Evolutionary conservation across 2,888 invertebrate species (phyloP), one percentile per base, ranked within the genome.

Genomic region (Anorthoa munda): DNA sequence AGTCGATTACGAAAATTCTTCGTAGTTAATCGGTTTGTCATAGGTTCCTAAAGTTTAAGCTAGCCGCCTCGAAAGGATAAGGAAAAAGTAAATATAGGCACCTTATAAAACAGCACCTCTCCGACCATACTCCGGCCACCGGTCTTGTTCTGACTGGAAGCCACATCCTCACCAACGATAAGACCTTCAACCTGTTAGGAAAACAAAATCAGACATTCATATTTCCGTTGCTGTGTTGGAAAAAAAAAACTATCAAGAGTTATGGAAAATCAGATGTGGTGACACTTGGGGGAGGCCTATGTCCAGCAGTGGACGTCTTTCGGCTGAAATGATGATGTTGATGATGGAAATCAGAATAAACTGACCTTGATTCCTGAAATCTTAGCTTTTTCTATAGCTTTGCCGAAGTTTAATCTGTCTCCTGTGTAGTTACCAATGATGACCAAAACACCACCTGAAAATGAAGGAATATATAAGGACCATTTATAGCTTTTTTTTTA

Each of bases 341-440:
- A 0, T 7, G 31, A 39, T 39, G 39, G 39, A 39, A 39, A 39
- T 39, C 9, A 9, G 39, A 39, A 39, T 9, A 39, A 51, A 50
- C 75, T 0, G 23, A 94, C 97, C 93, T 97, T 97, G 23, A 97
- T 94, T 0, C 97, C 97, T 72, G 96, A 95, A 51, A 96, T 96
- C 88, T 97, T 97, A 1, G 98, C 98, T 88, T 97, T 97, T 91
- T 98, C 98, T 18, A 97, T 97, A 2, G 98, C 98, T 90, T 98
- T 96, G 0, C 98, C 98, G 90, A 98, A 98, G 92, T 98, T 98
- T 21, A 98, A 93, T 75, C 98, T 95, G 87, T 98, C 98, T 0
- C 98, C 98, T 0, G 98, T 98, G 88, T 98, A 98, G 92, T 98
- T 98, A 15, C 97, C 97, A 15, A 98, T 96, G 51, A 98, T 96